Conservation (phyloP, 2,888 invertebrate species). For the Esperia sulphurella region DNA sequence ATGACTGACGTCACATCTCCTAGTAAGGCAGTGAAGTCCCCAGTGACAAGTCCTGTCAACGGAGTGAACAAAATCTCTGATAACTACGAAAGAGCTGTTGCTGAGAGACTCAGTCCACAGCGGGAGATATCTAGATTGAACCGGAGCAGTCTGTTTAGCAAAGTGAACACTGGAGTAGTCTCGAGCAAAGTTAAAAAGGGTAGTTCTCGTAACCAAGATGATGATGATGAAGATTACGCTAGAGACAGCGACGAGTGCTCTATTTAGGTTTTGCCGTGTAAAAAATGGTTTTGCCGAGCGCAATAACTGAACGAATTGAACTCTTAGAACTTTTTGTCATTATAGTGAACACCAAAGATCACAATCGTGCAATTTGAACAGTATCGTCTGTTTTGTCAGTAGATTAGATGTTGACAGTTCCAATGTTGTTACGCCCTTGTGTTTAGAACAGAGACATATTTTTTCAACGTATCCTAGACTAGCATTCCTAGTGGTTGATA, state of each 20-base stretch:
- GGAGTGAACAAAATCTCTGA: conserved; percentile 73
- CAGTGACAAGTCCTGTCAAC: conserved; percentile 58
- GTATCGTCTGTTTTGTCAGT: conserved; percentile 14
- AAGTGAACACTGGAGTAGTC: conserved; percentile 68
- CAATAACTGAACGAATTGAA: conserved; percentile 15
- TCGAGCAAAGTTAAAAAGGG: conserved; percentile 54
- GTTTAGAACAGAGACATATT: conserved; percentile 63
- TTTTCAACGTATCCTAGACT: conserved; percentile 63
- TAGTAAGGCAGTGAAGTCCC: conserved; percentile 39
- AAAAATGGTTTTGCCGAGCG: conserved; percentile 29
- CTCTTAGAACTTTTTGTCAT: conserved; percentile 15
- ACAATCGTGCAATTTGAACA: conserved; percentile 37
- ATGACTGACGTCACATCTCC: conserved; percentile 45
- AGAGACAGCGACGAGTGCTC: conserved; percentile 82
- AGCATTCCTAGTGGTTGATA: conserved; percentile 39
- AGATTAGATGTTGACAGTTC: conserved; percentile 6
- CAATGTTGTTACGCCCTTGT: conserved; percentile 13
- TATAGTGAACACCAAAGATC: conserved; percentile 65
- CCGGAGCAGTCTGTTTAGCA: conserved; percentile 63
- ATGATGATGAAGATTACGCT: conserved; percentile 75
- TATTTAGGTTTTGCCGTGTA: conserved; percentile 58
- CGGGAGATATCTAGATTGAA: conserved; percentile 52
- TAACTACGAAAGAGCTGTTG: conserved; percentile 69
- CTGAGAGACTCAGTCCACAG: conserved; percentile 63
- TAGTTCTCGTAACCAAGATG: conserved; percentile 40